Conservation (phyloP, 2,797 vertebrate species). For the Dendrocincla fuliginosa region DNA sequence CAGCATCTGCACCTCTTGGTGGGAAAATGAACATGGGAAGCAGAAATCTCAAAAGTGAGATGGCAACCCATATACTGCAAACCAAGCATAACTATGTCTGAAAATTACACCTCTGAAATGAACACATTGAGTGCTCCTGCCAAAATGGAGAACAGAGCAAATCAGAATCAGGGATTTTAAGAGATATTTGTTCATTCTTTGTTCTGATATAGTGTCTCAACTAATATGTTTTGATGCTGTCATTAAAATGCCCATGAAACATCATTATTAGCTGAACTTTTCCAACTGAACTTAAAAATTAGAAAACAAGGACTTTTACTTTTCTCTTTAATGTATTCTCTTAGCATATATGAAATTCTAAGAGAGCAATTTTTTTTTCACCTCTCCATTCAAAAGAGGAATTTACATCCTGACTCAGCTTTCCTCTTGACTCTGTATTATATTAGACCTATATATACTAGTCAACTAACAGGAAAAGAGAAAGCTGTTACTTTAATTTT, state of each 20-base stretch:
- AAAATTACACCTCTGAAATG: background rate
- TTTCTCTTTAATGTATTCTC: background rate
- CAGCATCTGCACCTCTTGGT: background rate
- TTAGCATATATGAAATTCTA: background rate
- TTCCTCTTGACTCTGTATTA: background rate
- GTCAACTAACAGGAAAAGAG: background rate
- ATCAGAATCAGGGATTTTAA: background rate
- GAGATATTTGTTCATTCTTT: background rate
- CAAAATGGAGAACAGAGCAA: background rate
- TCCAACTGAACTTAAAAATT: background rate
- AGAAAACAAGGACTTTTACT: background rate
- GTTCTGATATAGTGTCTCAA: background rate
- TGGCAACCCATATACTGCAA: background rate
- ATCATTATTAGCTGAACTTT: background rate
- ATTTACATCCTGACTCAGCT: background rate
- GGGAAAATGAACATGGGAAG: background rate
- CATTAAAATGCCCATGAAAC: background rate
- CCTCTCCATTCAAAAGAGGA: background rate
- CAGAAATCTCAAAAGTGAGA: background rate
- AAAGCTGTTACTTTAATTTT: background rate
- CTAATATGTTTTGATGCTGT: background rate
- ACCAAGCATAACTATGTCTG: background rate
- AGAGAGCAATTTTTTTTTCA: background rate
- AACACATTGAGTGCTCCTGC: background rate
- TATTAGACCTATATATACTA: background rate